Evolutionary conservation across 2,888 invertebrate species (phyloP).

Genomic region (Lobophora halterata): DNA sequence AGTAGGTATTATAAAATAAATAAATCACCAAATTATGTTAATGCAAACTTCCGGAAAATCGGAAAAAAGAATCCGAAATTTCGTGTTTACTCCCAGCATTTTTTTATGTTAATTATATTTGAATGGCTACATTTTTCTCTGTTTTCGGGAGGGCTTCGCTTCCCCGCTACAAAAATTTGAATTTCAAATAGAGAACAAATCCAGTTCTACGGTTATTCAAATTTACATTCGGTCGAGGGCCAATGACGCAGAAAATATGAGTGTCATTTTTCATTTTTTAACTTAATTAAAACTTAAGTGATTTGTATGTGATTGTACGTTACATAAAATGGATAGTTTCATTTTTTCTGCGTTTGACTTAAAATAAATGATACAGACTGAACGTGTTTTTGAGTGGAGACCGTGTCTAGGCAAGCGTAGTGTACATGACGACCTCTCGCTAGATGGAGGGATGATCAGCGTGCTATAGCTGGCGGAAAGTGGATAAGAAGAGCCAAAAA

Average conservation of each 20-base stretch:
- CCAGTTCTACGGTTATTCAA: slow-evolving; percentile 62
- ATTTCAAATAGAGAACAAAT: slow-evolving; percentile 68
- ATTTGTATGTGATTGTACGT: slow-evolving; percentile 43
- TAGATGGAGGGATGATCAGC: too few relatives aligned
- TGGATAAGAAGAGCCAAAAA: too few relatives aligned
- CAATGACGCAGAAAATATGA: slow-evolving; percentile 69
- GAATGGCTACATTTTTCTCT: slow-evolving; percentile 63
- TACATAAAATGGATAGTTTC: too few relatives aligned
- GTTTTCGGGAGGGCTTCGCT: slow-evolving; percentile 58
- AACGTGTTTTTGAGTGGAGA: too few relatives aligned
- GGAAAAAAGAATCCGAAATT: slow-evolving; percentile 41
- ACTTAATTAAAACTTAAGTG: slow-evolving; percentile 53
- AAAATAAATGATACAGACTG: too few relatives aligned
- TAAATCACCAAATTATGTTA: slow-evolving; percentile 39
- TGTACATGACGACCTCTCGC: too few relatives aligned
- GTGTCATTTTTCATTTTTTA: slow-evolving; percentile 63
- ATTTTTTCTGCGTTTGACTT: too few relatives aligned
- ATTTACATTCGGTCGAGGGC: slow-evolving; percentile 64
- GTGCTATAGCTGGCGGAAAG: too few relatives aligned
- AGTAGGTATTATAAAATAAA: slow-evolving; percentile 27
- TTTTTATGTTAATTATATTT: slow-evolving; percentile 70
- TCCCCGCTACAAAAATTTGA: slow-evolving; percentile 64
- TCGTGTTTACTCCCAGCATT: slow-evolving; percentile 55
- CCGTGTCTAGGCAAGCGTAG: too few relatives aligned
- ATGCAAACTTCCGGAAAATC: slow-evolving; percentile 37